Conservation (phyloP, 2,888 invertebrate genomes). For the Melinopterus prodromus region DNA sequence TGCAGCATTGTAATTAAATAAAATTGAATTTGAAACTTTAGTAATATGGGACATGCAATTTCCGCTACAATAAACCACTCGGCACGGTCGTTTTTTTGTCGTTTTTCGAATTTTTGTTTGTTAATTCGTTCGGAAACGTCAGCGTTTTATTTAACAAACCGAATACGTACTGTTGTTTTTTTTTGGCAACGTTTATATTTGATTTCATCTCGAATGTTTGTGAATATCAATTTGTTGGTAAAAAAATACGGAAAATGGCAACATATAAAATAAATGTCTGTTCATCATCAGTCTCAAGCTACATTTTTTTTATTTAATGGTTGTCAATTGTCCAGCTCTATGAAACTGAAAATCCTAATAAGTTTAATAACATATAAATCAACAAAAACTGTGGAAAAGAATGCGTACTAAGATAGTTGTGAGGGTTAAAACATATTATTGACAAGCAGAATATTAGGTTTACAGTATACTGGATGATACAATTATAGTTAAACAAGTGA, state of each 20-base stretch:
- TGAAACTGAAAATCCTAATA: no score
- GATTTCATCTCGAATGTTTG: neutral
- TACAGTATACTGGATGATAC: no score
- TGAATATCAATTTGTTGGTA: neutral
- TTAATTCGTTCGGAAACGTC: neutral
- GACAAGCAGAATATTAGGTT: no score
- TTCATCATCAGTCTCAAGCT: no score
- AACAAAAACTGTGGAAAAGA: no score
- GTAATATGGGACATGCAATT: neutral
- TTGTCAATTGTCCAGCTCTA: no score
- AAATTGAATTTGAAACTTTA: neutral
- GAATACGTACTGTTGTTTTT: neutral
- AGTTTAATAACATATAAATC: no score
- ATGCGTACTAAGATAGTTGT: no score
- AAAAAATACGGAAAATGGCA: neutral
- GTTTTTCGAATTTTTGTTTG: conserved; percentile 17
- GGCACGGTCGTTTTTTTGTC: neutral
- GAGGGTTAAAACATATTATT: no score
- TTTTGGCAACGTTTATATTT: neutral
- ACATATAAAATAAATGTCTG: neutral
- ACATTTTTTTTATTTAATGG: no score
- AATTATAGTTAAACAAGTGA: no score
- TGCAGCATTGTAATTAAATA: conserved; percentile 6
- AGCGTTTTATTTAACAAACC: neutral
- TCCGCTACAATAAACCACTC: neutral